Conservation (phyloP, 2,888 invertebrate species). For the Ochropacha duplaris region DNA sequence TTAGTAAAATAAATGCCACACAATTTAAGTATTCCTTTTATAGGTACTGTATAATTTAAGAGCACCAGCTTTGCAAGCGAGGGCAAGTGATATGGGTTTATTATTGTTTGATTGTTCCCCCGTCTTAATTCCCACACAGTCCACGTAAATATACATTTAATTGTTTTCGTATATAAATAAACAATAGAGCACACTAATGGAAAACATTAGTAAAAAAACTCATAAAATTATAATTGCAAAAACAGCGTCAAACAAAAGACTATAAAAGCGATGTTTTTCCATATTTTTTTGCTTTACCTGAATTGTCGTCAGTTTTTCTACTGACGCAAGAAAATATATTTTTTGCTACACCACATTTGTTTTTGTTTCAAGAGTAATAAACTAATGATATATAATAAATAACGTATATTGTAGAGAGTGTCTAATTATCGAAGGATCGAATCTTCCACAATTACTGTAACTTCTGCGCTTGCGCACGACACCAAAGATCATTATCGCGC, state of each 20-base stretch:
- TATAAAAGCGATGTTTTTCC: slow-evolving; percentile 15
- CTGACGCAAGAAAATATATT: not conserved
- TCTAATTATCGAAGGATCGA: slow-evolving; percentile 8
- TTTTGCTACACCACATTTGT: not conserved
- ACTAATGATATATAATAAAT: not conserved
- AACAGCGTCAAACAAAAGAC: slow-evolving; percentile 16
- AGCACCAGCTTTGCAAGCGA: not conserved
- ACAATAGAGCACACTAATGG: slow-evolving; percentile 18
- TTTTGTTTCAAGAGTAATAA: not conserved
- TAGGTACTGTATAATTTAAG: no score
- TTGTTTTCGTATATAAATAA: slow-evolving; percentile 4
- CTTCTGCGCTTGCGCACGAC: slow-evolving; percentile 17
- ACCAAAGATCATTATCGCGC: slow-evolving; percentile 10
- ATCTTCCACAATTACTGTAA: not conserved
- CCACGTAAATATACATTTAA: not conserved
- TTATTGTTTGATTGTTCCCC: not conserved
- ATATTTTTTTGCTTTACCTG: not conserved
- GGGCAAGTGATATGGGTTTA: not conserved
- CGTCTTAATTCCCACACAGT: not conserved
- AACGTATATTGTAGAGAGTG: slow-evolving; percentile 6
- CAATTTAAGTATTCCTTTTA: no score
- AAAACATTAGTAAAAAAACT: slow-evolving; percentile 9
- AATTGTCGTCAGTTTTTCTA: slow-evolving; percentile 9
- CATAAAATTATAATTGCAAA: slow-evolving; percentile 16
- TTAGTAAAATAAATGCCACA: no score